Evolutionary conservation across 1,140 invertebrate genomes (phyloP), one percentile per base, ranked within the genome.

Genomic region (Leucophenga varia): DNA sequence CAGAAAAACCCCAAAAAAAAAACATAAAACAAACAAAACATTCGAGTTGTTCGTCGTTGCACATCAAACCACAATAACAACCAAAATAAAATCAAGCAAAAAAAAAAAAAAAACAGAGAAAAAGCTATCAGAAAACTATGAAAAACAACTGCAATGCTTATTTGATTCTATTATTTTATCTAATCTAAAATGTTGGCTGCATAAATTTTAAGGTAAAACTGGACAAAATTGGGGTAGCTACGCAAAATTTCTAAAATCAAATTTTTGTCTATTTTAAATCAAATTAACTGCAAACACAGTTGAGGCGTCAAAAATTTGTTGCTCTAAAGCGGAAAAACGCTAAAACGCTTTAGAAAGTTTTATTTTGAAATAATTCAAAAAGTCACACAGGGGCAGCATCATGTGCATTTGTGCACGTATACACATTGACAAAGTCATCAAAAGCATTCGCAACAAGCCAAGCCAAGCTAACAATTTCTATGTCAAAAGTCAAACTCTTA

Each of bases 301-400:
- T 17, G 14, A 37, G 17, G 35, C 35, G 35, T 37, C 16, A 37
- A 16, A 17, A 17, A 37, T 37, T 17, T 37, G 5, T 34, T 34
- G 38, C 40, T 3, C 21, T 14, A 47, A 42, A 47, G 16, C 32
- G 19, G 37, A 20, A 18, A 19, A 2, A 34, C n/a, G 12, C 10
- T 10, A 25, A 47, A 55, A 36, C 36, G 34, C 37, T 54, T 47
- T 25, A 21, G n/a, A n/a, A n/a, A n/a, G n/a, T n/a, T n/a, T n/a
- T n/a, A n/a, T n/a, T n/a, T n/a, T n/a, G n/a, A n/a, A 54, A 52
- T 60, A 49, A 53, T 51, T 53, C 37, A 52, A 55, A 57, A 57
- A 42, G 38, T 16, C 46, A 37, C 35, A 37, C 35, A n/a, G n/a
- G n/a, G n/a, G n/a, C n/a, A n/a, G n/a, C n/a, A n/a, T n/a, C n/a